A percentile compares a stretch with the other conserved stretches of the same genome.
Conservation (phyloP, 30 jellyfish, hydroid and myxozoan species). For the Aurelia aurita region DNA sequence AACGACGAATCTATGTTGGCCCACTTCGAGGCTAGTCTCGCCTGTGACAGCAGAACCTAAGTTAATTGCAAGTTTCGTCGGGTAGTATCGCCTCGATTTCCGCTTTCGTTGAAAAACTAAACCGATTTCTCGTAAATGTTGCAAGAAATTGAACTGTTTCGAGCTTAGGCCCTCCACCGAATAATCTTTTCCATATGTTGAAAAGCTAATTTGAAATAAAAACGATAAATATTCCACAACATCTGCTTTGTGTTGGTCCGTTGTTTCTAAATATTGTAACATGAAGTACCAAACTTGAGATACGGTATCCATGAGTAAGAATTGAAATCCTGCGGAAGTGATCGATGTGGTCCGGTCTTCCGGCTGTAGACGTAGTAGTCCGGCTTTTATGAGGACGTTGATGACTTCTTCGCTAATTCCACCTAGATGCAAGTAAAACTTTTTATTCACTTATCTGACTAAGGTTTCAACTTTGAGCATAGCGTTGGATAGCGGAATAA, state of each 20-base stretch:
- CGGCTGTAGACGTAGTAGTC: slow-evolving; percentile 77
- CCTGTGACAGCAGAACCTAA: slow-evolving; percentile 97
- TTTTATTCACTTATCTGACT: not conserved
- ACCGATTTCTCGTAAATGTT: slow-evolving; percentile 96
- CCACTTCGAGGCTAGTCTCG: slow-evolving; percentile 61
- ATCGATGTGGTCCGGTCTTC: slow-evolving; percentile 93
- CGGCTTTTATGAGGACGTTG: slow-evolving; percentile 83
- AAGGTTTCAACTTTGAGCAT: too few relatives aligned
- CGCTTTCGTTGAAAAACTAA: slow-evolving; percentile 93
- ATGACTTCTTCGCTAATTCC: slow-evolving; percentile 95
- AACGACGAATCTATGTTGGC: slow-evolving; percentile 76
- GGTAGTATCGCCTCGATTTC: slow-evolving; percentile 89
- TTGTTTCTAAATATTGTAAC: slow-evolving; percentile 87
- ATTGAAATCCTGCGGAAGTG: slow-evolving; percentile 99
- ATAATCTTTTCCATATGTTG: slow-evolving; percentile 94
- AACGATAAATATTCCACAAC: slow-evolving; percentile 87
- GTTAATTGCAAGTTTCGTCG: slow-evolving; percentile 89
- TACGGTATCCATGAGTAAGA: slow-evolving; percentile 86
- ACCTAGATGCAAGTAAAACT: slow-evolving; percentile 28
- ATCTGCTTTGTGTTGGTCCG: slow-evolving; percentile 69
- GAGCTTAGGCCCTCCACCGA: slow-evolving; percentile 85
- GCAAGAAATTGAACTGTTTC: slow-evolving; percentile 84
- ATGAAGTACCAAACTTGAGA: slow-evolving; percentile 98
- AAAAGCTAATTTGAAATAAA: slow-evolving; percentile 89
- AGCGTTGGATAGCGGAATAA: too few relatives aligned